These are phyloP conservation scores for Meteorus colon DNA, from an alignment of 2,888 invertebrate genomes.

Conservation along the genomic window DNA sequence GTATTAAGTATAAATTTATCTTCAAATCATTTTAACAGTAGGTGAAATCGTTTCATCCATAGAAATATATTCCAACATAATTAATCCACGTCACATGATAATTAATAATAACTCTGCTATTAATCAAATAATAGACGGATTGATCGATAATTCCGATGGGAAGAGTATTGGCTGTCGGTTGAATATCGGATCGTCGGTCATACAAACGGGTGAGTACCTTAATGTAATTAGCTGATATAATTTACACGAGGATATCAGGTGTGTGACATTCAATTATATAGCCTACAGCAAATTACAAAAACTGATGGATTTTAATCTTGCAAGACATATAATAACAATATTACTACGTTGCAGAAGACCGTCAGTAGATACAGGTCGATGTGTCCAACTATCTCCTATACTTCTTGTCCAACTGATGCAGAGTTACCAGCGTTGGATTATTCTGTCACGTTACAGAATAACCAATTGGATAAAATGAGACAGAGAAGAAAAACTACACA, in stretches of 20 bases:
- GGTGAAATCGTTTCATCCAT: neutral
- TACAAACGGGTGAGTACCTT: neutral
- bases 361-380: neutral
- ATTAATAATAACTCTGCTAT: conserved; percentile 13
- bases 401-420: neutral
- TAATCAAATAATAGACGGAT: neutral
- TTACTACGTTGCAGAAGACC: neutral
- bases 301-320: neutral
- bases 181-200: conserved; percentile 21
- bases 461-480: neutral
- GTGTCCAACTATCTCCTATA: neutral
- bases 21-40: too few species aligned
- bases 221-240: conserved; percentile 18
- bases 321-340: neutral
- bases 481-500: too few species aligned
- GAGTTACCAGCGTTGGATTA: neutral
- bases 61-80: neutral
- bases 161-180: neutral
- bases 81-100: neutral
- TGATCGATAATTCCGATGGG: conserved; percentile 21
- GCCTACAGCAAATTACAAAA: neutral
- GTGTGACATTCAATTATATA: neutral
- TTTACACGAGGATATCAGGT: conserved; percentile 19
- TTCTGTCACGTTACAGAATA: too few species aligned
- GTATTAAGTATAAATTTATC: too few species aligned